Conservation (phyloP, 2,113 vertebrate species). For the Saguinus imperator region DNA sequence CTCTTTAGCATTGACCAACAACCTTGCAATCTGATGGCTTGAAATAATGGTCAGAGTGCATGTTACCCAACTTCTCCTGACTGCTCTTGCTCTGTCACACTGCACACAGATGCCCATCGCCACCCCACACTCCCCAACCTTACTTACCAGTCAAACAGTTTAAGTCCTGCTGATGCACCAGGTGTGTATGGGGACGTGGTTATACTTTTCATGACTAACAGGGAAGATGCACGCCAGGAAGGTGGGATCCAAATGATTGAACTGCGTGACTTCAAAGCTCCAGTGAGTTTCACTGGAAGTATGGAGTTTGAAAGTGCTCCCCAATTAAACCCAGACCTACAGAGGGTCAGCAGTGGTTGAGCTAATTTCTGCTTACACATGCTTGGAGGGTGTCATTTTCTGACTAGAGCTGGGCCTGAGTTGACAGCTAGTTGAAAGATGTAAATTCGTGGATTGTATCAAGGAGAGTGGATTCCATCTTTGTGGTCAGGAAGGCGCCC, state of each 20-base stretch:
- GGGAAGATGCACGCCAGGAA: background rate
- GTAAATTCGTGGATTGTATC: background rate
- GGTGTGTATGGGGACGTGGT: background rate
- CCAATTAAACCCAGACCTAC: background rate
- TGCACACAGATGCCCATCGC: background rate
- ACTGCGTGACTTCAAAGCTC: background rate
- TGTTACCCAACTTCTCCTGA: background rate
- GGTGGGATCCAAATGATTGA: background rate
- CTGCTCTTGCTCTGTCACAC: background rate
- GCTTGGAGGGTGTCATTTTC: background rate
- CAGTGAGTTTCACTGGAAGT: background rate
- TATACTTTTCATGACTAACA: background rate
- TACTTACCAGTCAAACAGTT: background rate
- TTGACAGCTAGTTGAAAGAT: background rate
- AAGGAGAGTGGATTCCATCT: background rate
- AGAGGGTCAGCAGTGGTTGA: background rate
- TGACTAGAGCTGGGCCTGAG: background rate
- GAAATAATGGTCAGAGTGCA: slow-evolving; percentile 24
- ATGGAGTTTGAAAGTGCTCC: background rate
- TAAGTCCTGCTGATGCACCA: background rate
- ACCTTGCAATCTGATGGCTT: background rate
- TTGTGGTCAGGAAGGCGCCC: background rate
- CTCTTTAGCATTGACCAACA: slow-evolving; percentile 22
- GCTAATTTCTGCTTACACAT: background rate
- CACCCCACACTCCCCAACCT: too few species aligned